Base-by-base conservation (phyloP, 2,113 vertebrate genomes). In the Lepidothrix coronata region DNA sequence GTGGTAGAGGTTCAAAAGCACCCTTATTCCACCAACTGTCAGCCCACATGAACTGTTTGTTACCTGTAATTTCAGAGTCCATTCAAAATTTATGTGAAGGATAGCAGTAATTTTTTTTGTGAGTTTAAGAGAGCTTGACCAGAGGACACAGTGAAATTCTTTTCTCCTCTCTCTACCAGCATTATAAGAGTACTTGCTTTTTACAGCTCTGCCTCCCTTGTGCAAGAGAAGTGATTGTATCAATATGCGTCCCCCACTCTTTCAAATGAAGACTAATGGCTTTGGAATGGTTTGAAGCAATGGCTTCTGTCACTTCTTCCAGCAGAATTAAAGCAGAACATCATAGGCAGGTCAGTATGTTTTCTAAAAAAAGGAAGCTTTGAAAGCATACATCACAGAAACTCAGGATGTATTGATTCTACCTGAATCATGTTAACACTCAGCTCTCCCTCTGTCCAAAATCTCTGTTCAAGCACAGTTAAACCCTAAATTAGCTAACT, bases 401-500 rank as follows among this genome's bases (percentile, higher is more conserved):
- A 85, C 63, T 72, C 35, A 49, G 30, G 27, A 88, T 51, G 8
- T 80, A 93, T 85, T 77, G 63, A 67, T 85, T 74, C 48, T 74
- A 9, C 37, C 55, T 71, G 67, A 94, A 88, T 93, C 52, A 39
- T 23, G 35, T 62, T 74, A 88, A 77, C 27, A 25, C 18, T 82
- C 44, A 88, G 39, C 24, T 67, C 46, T 89, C 12, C 12, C 14
- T 85, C 57, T 84, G 48, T 93, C 85, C 72, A 95, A 88, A 93
- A 90, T 80, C 30, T 93, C 48, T 0, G 0, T 75, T 96, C 35
- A 86, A 80, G 75, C 71, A 84, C 82, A 94, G 61, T 89, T 91
- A 88, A 93, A 59, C 35, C 44, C 24, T 91, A 71, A 83, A 93
- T 95, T 90, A 88, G 75, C 33, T 52, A 76, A 59, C 43, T 89